Evolutionary conservation across 2,888 invertebrate species (phyloP), one percentile per base, ranked within the genome.

Genomic region (Podabrus alpinus): DNA sequence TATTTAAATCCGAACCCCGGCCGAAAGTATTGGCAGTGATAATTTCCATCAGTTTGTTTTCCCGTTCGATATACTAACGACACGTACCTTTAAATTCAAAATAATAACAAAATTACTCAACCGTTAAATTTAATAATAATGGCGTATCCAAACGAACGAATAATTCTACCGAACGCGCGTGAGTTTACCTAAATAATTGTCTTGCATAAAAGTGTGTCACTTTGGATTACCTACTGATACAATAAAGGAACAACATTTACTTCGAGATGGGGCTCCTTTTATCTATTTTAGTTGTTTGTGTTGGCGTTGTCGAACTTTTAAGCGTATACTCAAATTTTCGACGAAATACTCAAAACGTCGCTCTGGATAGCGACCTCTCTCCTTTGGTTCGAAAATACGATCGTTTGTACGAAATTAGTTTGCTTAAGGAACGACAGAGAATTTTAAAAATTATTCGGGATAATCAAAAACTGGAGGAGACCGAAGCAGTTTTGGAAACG

Each of bases 231-330:
- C 45, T 45, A 45, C 62, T 19, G 19, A 62, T 19, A 62, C 7
- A 15, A 62, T 62, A 17, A 19, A 62, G 62, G 19, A 45, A n/a
- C 45, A 45, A 21, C 59, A 19, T 29, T 16, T 19, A 3, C 64
- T 68, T 64, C 80, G 86, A 84, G 84, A 92, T 95, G 92, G 95
- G 95, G 84, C 89, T 94, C 80, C 86, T 95, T 82, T 87, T 95
- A 75, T 94, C 95, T 69, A 88, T 94, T 82, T 88, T 95, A 78
- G 91, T 95, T 73, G 90, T 93, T 78, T 94, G 94, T 86, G 92
- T 94, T 78, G 95, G 95, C 77, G 91, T 93, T 24, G 84, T 93
- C 81, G 95, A 95, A 86, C 89, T 92, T 62, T 82, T 92, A 71
- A 90, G 91, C 74, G 91, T 92, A 81, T 85, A 90, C 81, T 86